Conservation (phyloP, 2,888 invertebrate species). For the Hofmannophila pseudospretella region DNA sequence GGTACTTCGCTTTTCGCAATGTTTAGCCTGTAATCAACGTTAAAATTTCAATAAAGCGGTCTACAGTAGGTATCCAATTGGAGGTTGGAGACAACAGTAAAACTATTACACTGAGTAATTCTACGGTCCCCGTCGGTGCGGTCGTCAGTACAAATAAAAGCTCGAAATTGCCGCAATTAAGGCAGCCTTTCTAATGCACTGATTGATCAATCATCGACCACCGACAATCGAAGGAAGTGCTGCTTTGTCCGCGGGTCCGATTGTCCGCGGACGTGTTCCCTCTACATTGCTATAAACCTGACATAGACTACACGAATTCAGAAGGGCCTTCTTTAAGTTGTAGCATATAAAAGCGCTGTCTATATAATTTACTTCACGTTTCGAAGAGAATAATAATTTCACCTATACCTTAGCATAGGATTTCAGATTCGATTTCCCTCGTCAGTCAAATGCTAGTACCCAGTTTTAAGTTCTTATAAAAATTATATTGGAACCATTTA, state of each 20-base stretch:
- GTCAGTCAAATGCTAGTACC: too few species aligned
- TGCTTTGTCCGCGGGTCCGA: conserved; percentile 49
- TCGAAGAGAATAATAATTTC: too few species aligned
- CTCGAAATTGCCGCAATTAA: conserved; percentile 64
- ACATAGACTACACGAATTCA: conserved; percentile 24
- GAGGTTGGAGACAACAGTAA: conserved; percentile 4
- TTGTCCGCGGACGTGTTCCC: conserved; percentile 55
- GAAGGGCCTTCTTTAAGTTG: conserved; percentile 2
- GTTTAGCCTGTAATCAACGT: too few species aligned
- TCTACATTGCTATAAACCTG: conserved; percentile 22
- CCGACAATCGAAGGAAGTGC: conserved; percentile 60
- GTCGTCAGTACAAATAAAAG: conserved; percentile 64
- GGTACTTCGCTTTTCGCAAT: too few species aligned
- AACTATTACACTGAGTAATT: conserved; percentile 11
- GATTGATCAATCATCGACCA: conserved; percentile 73
- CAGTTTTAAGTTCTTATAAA: too few species aligned
- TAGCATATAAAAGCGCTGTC: too few species aligned
- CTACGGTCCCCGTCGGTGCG: conserved; percentile 17
- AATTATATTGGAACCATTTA: too few species aligned
- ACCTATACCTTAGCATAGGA: too few species aligned
- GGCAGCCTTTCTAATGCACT: conserved; percentile 65
- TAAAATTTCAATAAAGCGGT: too few species aligned
- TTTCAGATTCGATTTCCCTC: too few species aligned
- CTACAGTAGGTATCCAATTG: too few species aligned
- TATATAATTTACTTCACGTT: too few species aligned